A percentile compares a stretch with the other conserved stretches of the same genome.
Conservation (phyloP, 1,140 invertebrate genomes). For the Dendrolimus kikuchii region DNA sequence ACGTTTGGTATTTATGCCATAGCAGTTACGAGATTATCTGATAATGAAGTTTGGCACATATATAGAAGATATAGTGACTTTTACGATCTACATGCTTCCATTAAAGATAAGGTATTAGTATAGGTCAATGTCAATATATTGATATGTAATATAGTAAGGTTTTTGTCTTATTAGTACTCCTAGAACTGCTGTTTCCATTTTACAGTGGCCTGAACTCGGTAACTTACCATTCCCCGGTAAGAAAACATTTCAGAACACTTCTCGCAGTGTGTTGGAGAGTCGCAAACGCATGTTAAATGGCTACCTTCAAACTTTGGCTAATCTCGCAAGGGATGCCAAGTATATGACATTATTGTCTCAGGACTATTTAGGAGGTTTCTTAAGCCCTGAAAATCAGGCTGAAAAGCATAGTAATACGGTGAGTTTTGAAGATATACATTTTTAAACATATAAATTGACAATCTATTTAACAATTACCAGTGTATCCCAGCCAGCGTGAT, state of each 20-base stretch:
- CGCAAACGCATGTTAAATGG: slow-evolving; percentile 88
- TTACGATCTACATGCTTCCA: slow-evolving; percentile 86
- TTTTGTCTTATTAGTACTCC: slow-evolving; percentile 1
- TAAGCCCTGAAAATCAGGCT: slow-evolving; percentile 85
- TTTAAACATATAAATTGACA: no score
- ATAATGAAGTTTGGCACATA: slow-evolving; percentile 84
- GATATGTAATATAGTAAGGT: neutral
- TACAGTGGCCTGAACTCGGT: slow-evolving; percentile 83
- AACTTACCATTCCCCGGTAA: slow-evolving; percentile 92
- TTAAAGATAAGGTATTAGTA: slow-evolving; percentile 77
- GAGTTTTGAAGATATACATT: slow-evolving; percentile 17
- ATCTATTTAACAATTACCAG: no score
- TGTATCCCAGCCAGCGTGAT: no score
- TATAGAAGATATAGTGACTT: slow-evolving; percentile 93
- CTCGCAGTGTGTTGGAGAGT: slow-evolving; percentile 88
- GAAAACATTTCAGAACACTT: slow-evolving; percentile 95
- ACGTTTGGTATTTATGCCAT: slow-evolving; percentile 93
- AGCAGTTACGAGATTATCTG: slow-evolving; percentile 80
- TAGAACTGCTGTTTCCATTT: slow-evolving; percentile 12
- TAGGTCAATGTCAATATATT: neutral
- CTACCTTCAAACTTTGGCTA: slow-evolving; percentile 79
- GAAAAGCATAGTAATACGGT: slow-evolving; percentile 71
- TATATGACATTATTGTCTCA: slow-evolving; percentile 73
- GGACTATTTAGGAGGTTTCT: slow-evolving; percentile 83
- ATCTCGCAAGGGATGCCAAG: slow-evolving; percentile 42